Percentiles rank a stretch among this genome's conserved stretches.
Conservation (phyloP, 2,113 vertebrate species). For the Orientallactaga bullata region DNA sequence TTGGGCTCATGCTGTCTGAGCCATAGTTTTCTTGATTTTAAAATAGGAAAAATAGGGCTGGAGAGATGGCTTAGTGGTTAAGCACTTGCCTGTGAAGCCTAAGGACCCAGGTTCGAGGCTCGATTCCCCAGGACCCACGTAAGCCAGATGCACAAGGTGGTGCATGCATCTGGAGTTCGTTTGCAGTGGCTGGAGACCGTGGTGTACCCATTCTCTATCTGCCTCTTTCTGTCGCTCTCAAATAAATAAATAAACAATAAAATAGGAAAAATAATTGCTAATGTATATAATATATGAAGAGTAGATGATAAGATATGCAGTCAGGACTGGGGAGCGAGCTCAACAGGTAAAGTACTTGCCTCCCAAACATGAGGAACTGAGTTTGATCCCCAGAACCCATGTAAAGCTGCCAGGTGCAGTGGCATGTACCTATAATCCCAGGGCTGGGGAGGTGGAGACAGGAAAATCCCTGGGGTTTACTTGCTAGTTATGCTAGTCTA, state of each 20-base stretch:
- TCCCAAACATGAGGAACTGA: neutral
- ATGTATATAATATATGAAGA: neutral
- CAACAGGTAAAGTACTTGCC: neutral
- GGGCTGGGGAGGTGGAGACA: neutral
- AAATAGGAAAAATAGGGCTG: neutral
- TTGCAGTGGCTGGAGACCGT: too few species aligned
- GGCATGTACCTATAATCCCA: neutral
- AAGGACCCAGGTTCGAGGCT: too few species aligned
- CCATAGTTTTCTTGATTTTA: conserved; percentile 32
- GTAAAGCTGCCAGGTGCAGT: neutral
- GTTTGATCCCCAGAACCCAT: neutral
- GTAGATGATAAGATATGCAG: conserved; percentile 16
- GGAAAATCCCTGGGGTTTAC: too few species aligned
- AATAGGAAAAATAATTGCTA: neutral
- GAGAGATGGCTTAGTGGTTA: too few species aligned
- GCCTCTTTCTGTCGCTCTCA: too few species aligned
- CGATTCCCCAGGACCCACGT: too few species aligned
- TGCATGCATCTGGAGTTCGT: too few species aligned
- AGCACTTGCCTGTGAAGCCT: too few species aligned
- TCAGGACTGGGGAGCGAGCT: neutral
- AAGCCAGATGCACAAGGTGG: too few species aligned
- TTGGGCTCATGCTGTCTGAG: neutral
- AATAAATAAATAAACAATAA: too few species aligned
- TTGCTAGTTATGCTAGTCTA: neutral
- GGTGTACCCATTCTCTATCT: too few species aligned